phyloP scores from a whole-genome alignment of 2,888 invertebrate species.

The Piscicola geometra region DNA sequence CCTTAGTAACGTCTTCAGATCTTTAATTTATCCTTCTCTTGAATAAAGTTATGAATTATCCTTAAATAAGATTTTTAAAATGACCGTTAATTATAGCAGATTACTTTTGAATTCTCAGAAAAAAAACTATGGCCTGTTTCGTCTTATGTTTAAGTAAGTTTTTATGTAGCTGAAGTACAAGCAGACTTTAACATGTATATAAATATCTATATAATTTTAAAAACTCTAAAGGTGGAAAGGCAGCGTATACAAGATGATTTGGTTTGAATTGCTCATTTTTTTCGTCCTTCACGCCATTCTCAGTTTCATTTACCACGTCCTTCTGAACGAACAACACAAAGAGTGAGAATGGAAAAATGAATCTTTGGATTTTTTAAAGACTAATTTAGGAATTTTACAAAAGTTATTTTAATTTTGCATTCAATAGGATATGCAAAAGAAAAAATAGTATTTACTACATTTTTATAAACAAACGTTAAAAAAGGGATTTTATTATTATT shows the following conservation, averaged over 20 bases:
- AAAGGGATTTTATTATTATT: too few relatives aligned
- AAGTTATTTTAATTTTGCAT: too few relatives aligned
- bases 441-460: too few relatives aligned
- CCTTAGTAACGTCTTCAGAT: too few relatives aligned
- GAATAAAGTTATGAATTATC: too few relatives aligned
- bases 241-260: conserved; percentile 88
- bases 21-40: too few relatives aligned
- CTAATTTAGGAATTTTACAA: too few relatives aligned
- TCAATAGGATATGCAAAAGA: too few relatives aligned
- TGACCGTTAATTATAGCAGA: background rate
- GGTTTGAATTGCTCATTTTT: conserved; percentile 79
- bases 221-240: conserved; percentile 75
- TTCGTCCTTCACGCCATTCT: conserved; percentile 72
- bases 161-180: background rate
- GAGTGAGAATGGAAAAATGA: conserved; percentile 59
- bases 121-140: background rate
- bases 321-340: conserved; percentile 67
- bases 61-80: background rate
- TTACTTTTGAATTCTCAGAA: background rate
- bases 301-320: conserved; percentile 71
- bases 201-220: background rate
- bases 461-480: too few relatives aligned
- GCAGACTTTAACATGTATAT: background rate
- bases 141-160: conserved; percentile 1
- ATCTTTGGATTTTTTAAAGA: background rate